phyloP scores from a whole-genome alignment of 2,888 invertebrate genomes.

The Odontothrips loti region DNA sequence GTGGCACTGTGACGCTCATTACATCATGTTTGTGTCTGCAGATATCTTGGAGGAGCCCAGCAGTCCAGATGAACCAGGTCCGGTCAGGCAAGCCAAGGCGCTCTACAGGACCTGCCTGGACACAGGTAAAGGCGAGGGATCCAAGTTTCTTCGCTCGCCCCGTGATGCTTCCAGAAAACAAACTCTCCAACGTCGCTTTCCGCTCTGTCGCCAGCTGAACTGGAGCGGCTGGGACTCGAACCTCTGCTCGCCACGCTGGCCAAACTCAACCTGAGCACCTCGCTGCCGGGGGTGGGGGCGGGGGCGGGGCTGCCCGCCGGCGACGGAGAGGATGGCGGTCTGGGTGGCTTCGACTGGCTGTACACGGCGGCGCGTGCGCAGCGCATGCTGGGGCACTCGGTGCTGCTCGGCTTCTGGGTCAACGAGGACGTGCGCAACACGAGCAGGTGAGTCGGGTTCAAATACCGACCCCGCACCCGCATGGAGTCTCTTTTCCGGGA shows the following conservation, averaged over 20 bases:
- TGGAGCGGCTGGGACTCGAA: slow-evolving; percentile 60
- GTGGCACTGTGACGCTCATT: too few species aligned
- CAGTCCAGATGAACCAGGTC: slow-evolving; percentile 40
- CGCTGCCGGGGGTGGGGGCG: not conserved
- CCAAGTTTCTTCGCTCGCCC: too few species aligned
- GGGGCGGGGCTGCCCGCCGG: slow-evolving; percentile 39
- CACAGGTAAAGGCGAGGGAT: slow-evolving; percentile 50
- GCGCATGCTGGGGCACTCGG: slow-evolving; percentile 54
- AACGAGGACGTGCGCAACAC: slow-evolving; percentile 64
- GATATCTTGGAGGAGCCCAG: slow-evolving; percentile 41
- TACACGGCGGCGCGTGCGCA: slow-evolving; percentile 52
- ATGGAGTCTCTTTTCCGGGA: too few species aligned
- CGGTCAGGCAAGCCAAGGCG: slow-evolving; percentile 52
- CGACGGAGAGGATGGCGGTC: slow-evolving; percentile 53
- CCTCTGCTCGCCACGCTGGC: slow-evolving; percentile 58
- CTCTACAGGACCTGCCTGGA: slow-evolving; percentile 63
- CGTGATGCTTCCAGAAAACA: too few species aligned
- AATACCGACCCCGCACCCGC: too few species aligned
- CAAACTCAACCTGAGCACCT: slow-evolving; percentile 48
- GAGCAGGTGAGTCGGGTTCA: slow-evolving; percentile 38
- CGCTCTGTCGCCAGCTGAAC: slow-evolving; percentile 45
- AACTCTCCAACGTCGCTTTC: not conserved
- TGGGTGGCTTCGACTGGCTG: slow-evolving; percentile 53
- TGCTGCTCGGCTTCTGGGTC: slow-evolving; percentile 59
- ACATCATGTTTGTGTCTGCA: slow-evolving; percentile 33